A percentile compares a stretch with the other conserved stretches of the same genome.
Evolutionary conservation across 1,140 invertebrate genomes (phyloP).

Genomic region (Polypedilum vanderplanki): DNA sequence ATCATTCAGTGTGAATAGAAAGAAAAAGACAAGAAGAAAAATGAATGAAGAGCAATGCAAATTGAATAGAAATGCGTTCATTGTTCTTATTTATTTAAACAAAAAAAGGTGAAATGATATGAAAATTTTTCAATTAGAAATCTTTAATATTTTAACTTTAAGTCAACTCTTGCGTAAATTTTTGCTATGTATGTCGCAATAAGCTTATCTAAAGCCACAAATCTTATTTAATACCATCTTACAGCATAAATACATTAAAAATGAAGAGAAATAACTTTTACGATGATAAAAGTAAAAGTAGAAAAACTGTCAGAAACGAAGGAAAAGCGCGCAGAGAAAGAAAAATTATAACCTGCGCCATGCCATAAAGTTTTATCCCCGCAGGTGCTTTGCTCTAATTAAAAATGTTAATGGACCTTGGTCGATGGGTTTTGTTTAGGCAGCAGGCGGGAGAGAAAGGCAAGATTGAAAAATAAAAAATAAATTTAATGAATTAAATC

Average conservation of each 20-base stretch:
- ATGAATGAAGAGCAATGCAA: neutral
- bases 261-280: neutral
- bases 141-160: too few relatives aligned
- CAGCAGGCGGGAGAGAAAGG: too few relatives aligned
- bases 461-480: neutral
- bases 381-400: neutral
- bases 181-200: too few relatives aligned
- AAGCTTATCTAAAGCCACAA: neutral
- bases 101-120: too few relatives aligned
- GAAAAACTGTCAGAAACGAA: too few relatives aligned
- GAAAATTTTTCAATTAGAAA: neutral
- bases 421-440: too few relatives aligned
- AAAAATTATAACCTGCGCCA: too few relatives aligned
- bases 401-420: conserved; percentile 2
- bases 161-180: too few relatives aligned
- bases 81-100: neutral
- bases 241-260: neutral
- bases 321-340: too few relatives aligned
- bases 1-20: neutral
- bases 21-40: neutral
- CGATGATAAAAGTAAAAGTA: neutral
- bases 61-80: neutral
- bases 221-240: too few relatives aligned
- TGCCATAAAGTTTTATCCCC: neutral
- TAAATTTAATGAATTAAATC: neutral